A percentile compares a stretch with the other conserved stretches of the same genome.
phyloP scores from a whole-genome alignment of 2,797 vertebrate genomes.

The Manis pentadactyla region DNA sequence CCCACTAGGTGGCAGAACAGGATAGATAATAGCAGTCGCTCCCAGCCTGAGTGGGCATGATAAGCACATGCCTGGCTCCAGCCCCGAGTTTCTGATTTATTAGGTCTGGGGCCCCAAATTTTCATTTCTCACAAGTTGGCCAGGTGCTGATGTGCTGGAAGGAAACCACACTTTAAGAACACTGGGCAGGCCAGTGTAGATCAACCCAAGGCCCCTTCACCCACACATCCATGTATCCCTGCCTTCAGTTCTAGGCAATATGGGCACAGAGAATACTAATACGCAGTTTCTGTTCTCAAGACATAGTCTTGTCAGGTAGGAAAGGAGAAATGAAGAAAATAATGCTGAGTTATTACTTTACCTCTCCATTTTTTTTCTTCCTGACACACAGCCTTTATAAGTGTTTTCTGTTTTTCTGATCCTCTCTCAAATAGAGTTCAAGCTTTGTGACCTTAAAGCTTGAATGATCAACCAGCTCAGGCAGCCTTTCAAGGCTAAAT shows the following conservation, averaged over 20 bases:
- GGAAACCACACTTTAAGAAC: not conserved
- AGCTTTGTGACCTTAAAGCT: not conserved
- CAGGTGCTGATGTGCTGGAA: not conserved
- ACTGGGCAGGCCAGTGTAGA: not conserved
- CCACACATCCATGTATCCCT: too few relatives aligned
- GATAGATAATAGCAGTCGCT: not conserved
- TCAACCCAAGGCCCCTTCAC: not conserved
- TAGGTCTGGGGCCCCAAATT: not conserved
- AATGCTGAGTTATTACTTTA: not conserved
- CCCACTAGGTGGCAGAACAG: conserved; percentile 68
- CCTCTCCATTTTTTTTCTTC: not conserved
- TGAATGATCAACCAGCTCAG: not conserved
- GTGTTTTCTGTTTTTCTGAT: not conserved
- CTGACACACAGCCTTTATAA: not conserved
- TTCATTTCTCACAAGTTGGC: not conserved
- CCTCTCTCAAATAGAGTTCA: not conserved
- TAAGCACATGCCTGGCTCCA: not conserved
- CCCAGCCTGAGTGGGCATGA: accelerated
- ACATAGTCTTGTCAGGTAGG: not conserved
- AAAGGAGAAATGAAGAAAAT: not conserved
- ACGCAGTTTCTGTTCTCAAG: not conserved
- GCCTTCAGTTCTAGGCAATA: not conserved
- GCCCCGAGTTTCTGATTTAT: not conserved
- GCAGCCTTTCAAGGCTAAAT: not conserved
- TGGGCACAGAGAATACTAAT: not conserved